Conservation (phyloP, 2,113 vertebrate genomes). For the Chamaetylas fuelleborni region DNA sequence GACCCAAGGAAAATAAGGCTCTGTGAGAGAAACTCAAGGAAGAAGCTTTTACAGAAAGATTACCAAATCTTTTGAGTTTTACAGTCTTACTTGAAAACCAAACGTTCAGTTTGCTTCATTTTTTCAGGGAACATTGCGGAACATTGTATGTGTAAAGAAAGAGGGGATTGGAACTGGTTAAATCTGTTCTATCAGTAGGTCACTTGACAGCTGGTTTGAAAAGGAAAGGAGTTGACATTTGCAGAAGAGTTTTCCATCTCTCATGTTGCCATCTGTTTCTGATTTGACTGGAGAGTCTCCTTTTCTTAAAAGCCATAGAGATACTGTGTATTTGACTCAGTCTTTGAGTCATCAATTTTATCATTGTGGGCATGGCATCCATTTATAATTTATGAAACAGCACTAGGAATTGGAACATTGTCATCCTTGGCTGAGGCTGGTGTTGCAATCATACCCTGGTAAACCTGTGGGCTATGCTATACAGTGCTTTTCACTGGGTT, state of each 20-base stretch:
- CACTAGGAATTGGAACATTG: not conserved
- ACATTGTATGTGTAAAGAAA: not conserved
- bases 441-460: not conserved
- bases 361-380: not conserved
- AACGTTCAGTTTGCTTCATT: not conserved
- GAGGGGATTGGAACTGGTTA: not conserved
- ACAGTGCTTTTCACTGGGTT: not conserved
- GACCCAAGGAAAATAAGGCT: not conserved
- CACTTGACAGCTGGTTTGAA: not conserved
- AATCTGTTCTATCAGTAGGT: not conserved
- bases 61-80: not conserved
- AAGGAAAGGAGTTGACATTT: not conserved
- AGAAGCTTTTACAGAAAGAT: not conserved
- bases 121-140: not conserved
- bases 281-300: not conserved
- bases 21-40: not conserved
- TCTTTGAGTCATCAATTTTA: not conserved
- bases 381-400: not conserved
- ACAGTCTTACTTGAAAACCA: not conserved
- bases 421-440: not conserved
- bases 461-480: not conserved
- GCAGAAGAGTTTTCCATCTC: not conserved
- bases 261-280: not conserved
- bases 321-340: not conserved
- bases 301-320: not conserved